Evolutionary conservation across 2,113 vertebrate genomes (phyloP).

Genomic region (Pimephales promelas): DNA sequence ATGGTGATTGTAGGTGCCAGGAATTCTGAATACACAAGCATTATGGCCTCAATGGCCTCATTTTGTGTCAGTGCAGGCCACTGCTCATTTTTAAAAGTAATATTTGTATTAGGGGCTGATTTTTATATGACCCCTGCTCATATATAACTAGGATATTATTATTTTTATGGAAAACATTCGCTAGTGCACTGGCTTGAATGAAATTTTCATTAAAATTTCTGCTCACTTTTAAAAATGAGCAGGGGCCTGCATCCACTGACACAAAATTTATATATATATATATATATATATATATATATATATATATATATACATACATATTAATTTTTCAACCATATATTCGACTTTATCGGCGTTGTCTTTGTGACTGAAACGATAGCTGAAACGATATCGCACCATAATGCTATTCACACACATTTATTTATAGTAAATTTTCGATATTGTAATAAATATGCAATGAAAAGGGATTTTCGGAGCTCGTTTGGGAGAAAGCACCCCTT

Average conservation of each 20-base stretch:
- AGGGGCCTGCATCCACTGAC: too few relatives aligned
- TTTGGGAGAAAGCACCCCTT: conserved; percentile 17
- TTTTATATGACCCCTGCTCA: too few relatives aligned
- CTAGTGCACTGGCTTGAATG: too few relatives aligned
- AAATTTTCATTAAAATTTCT: too few relatives aligned
- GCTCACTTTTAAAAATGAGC: too few relatives aligned
- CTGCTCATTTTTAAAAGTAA: not conserved
- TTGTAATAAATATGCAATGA: conserved; percentile 36
- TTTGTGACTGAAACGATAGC: not conserved
- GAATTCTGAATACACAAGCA: not conserved
- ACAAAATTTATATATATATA: too few relatives aligned
- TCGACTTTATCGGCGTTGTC: not conserved
- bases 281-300: too few relatives aligned
- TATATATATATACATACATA: too few relatives aligned
- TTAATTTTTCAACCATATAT: too few relatives aligned
- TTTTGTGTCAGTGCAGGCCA: not conserved
- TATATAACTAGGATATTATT: too few relatives aligned
- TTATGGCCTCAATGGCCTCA: not conserved
- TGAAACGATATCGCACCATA: not conserved
- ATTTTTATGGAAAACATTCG: too few relatives aligned
- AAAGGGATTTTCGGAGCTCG: conserved; percentile 33
- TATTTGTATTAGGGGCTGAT: too few relatives aligned
- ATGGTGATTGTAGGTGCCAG: not conserved
- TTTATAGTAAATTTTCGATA: conserved; percentile 16
- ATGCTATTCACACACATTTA: not conserved